Evolutionary conservation across 2,113 vertebrate genomes (phyloP).

Genomic region (Macaca mulatta): DNA sequence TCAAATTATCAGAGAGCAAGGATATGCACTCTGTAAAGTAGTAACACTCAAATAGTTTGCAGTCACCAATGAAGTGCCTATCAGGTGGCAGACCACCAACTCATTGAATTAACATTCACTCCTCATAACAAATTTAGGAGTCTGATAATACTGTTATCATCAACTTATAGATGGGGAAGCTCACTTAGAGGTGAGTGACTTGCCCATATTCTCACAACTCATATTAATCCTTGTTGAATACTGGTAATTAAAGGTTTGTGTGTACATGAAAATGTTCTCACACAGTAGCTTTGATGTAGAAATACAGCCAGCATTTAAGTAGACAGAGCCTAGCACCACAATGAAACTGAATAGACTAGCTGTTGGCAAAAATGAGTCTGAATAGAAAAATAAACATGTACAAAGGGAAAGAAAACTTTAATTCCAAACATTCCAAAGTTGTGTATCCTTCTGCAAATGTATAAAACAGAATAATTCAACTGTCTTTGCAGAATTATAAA

Average conservation of each 20-base stretch:
- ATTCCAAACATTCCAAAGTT: neutral
- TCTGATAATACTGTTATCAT: neutral
- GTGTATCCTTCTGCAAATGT: neutral
- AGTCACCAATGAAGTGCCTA: neutral
- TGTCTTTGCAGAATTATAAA: neutral
- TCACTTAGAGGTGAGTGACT: neutral
- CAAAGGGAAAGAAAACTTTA: neutral
- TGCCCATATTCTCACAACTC: neutral
- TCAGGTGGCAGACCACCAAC: neutral
- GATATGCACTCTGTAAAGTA: neutral
- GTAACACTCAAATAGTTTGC: neutral
- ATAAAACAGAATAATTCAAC: neutral
- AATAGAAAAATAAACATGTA: neutral
- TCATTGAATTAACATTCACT: neutral
- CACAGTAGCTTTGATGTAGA: neutral
- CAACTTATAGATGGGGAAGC: neutral
- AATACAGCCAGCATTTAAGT: neutral
- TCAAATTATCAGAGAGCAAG: neutral
- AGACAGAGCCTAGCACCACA: neutral
- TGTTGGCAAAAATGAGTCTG: neutral
- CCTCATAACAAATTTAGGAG: neutral
- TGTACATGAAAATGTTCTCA: neutral
- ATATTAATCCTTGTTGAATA: neutral
- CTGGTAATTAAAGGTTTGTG: neutral
- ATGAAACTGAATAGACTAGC: neutral